These are phyloP conservation scores for Pituophis catenifer DNA, from an alignment of 2,113 vertebrate genomes.

Conservation along the genomic window DNA sequence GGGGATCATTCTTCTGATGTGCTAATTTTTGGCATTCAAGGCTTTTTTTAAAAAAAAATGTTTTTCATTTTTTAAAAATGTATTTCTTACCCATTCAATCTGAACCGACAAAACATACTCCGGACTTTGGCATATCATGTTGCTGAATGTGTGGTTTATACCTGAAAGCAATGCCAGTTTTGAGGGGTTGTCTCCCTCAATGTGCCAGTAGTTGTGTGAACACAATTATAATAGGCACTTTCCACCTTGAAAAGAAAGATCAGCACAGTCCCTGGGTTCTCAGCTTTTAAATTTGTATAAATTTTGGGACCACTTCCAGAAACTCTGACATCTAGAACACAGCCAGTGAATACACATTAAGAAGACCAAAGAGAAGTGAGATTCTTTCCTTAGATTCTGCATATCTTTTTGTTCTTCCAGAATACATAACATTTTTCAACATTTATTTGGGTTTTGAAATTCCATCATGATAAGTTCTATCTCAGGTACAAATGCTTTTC, in stretches of 20 bases:
- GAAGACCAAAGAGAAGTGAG: constrained; percentile 63
- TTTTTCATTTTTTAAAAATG: not conserved
- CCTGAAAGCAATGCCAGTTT: not conserved
- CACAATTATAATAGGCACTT: constrained; percentile 26
- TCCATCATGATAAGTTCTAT: constrained; percentile 63
- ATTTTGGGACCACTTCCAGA: not conserved
- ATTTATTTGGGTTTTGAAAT: constrained; percentile 30
- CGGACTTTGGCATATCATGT: not conserved
- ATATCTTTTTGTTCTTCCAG: constrained; percentile 50
- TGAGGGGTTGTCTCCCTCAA: not conserved
- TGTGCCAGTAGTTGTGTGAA: constrained; percentile 43
- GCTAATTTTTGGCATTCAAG: not conserved
- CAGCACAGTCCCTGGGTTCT: not conserved
- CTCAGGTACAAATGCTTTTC: constrained; percentile 73
- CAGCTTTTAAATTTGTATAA: not conserved
- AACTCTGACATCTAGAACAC: not conserved
- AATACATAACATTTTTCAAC: constrained; percentile 1
- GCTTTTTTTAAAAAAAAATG: not conserved
- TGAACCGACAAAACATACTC: not conserved
- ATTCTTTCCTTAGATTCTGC: constrained; percentile 62
- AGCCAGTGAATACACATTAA: constrained; percentile 41
- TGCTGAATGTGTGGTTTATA: not conserved
- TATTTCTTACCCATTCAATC: not conserved
- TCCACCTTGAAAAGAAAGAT: not conserved
- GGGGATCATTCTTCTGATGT: not conserved